phyloP scores from a whole-genome alignment of 1,140 invertebrate species.

The Hestina assimilis region DNA sequence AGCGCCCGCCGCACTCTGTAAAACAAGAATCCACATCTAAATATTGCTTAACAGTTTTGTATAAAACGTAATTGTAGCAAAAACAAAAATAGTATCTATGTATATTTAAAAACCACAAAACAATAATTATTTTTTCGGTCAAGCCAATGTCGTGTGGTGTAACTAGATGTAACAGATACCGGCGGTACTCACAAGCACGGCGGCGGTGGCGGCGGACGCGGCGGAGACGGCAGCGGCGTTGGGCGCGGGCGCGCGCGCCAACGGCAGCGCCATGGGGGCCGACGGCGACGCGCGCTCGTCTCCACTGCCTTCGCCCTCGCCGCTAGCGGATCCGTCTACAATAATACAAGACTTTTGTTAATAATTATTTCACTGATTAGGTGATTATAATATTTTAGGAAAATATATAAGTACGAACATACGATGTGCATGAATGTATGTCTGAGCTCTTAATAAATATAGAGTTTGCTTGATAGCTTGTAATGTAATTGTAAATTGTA shows the following conservation, averaged over 20 bases:
- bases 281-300: slow-evolving; percentile 55
- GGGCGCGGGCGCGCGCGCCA: slow-evolving; percentile 29
- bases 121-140: not conserved
- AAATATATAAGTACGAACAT: too few species aligned
- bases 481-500: too few species aligned
- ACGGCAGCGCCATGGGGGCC: slow-evolving; percentile 26
- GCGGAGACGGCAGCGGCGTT: slow-evolving; percentile 38
- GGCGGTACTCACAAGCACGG: slow-evolving; percentile 48
- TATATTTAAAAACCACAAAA: too few species aligned
- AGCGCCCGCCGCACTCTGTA: slow-evolving; percentile 58
- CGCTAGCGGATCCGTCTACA: slow-evolving; percentile 68
- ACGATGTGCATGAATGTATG: too few species aligned
- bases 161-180: not conserved
- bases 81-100: not conserved
- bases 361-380: not conserved
- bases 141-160: not conserved
- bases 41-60: too few species aligned
- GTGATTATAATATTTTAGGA: too few species aligned
- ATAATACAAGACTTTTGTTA: not conserved
- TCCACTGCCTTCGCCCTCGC: slow-evolving; percentile 58
- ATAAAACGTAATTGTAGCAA: too few species aligned
- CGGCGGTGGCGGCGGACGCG: slow-evolving; percentile 44
- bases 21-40: too few species aligned
- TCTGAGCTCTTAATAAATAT: too few species aligned
- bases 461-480: too few species aligned